Base-by-base conservation (phyloP, 2,113 vertebrate genomes). In the Macrotis lagotis region DNA sequence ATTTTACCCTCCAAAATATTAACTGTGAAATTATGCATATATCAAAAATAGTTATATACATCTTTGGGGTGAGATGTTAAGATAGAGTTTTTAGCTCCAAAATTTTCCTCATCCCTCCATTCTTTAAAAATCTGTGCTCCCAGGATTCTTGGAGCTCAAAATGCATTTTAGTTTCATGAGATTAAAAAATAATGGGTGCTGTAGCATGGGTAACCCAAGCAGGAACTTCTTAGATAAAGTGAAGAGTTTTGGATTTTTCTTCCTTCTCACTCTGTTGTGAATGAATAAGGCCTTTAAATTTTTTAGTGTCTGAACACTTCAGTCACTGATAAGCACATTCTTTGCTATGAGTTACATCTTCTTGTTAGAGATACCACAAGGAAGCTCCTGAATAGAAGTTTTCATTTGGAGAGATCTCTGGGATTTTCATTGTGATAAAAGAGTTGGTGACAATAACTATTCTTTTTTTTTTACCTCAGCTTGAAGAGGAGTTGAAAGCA, bases 401-500 rank as follows among this genome's bases (percentile, higher is more conserved):
- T 74, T 74, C 59, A n/a, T 19, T 74, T 22, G 66, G 50, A 50
- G 74, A 92, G 8, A 7, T 53, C 96, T 90, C 48, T 5, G 25
- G 89, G 47, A 25, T 55, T 96, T 51, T 89, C 37, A 48, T 83
- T 83, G n/a, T 83, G 66, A 44, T 3, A n/a, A 90, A 31, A 93
- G 51, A 16, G 47, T 74, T 48, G 53, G 66, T n/a, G 93, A 94
- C 44, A 93, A 47, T 52, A 92, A 52, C 9, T n/a, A n/a, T n/a
- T n/a, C n/a, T n/a, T 0, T 26, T 93, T 95, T 91, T 97, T 28
- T 93, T 49, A 2, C 50, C 96, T 95, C 96, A 99, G 99, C 97
- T 99, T 95, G 99, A 99, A 96, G 99, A 99, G 93, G 99, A 99
- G 92, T 95, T 99, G 93, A 99, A 99, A 95, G 98, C 52, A 47